These are phyloP conservation scores for Cygnus buccinator DNA, from an alignment of 2,113 vertebrate genomes.

Conservation along the genomic window DNA sequence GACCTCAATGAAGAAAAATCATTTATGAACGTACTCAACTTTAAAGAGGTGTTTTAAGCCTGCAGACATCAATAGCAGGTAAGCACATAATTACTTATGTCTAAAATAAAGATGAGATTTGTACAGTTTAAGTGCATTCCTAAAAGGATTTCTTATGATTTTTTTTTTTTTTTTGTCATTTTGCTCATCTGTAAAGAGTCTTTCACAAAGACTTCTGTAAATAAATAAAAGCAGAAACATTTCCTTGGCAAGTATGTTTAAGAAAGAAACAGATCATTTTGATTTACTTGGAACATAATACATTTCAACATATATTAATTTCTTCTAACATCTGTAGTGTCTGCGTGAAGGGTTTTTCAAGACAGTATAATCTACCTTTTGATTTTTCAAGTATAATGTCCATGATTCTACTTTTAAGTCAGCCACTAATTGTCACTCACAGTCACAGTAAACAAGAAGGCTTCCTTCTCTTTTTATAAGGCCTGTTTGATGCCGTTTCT, in stretches of 20 bases:
- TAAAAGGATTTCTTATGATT: conserved; percentile 21
- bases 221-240: not conserved
- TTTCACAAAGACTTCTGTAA: not conserved
- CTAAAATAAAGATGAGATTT: conserved; percentile 35
- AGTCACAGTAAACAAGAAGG: not conserved
- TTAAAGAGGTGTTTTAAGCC: conserved; percentile 15
- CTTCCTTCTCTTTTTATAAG: not conserved
- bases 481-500: conserved; percentile 1
- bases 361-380: not conserved
- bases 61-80: not conserved
- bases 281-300: not conserved
- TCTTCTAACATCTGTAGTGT: not conserved
- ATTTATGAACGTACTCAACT: not conserved
- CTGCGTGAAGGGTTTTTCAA: not conserved
- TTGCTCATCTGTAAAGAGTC: not conserved
- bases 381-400: not conserved
- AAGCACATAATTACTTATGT: conserved; percentile 24
- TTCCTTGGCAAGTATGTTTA: not conserved
- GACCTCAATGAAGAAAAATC: not conserved
- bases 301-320: not conserved
- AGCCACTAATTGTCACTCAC: not conserved
- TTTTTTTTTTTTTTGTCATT: not conserved
- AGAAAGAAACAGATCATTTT: not conserved
- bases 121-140: conserved; percentile 37
- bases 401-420: not conserved